These are phyloP conservation scores for Montipora capricornis DNA, from an alignment of 64 coral and sea anemone species.

Conservation along the genomic window DNA sequence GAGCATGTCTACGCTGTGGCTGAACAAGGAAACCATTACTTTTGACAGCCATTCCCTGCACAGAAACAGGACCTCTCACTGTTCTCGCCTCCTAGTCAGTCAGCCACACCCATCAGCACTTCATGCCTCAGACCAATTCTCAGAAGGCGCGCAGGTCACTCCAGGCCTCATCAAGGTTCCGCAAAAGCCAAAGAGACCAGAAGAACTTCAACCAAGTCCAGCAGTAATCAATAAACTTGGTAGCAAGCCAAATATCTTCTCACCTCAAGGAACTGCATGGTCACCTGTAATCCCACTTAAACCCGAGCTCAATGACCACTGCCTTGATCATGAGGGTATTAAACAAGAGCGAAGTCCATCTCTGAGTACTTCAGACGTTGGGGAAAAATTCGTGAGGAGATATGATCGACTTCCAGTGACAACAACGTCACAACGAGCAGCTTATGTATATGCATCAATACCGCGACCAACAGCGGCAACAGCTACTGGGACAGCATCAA, in stretches of 20 bases:
- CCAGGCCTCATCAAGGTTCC: not conserved
- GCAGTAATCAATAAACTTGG: not conserved
- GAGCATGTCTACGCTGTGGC: not conserved
- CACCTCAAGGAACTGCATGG: not conserved
- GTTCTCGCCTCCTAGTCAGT: not conserved
- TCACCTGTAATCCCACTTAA: not conserved
- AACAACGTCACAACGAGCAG: not conserved
- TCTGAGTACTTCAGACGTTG: not conserved
- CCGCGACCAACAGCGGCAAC: conserved; percentile 11
- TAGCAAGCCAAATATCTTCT: not conserved
- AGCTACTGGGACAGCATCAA: conserved; percentile 27
- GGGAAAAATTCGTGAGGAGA: not conserved
- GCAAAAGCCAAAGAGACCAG: not conserved
- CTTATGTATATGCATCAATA: not conserved
- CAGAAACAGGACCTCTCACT: not conserved
- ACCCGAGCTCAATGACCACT: not conserved
- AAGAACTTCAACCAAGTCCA: not conserved
- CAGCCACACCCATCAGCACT: not conserved
- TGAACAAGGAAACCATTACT: not conserved
- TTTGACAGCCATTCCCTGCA: not conserved
- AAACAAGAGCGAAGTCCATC: conserved; percentile 16
- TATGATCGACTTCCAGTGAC: not conserved
- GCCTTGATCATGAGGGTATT: not conserved
- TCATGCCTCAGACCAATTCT: not conserved
- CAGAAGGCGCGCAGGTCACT: not conserved